Conservation (phyloP, 2,113 vertebrate species). For the Albula goreensis region DNA sequence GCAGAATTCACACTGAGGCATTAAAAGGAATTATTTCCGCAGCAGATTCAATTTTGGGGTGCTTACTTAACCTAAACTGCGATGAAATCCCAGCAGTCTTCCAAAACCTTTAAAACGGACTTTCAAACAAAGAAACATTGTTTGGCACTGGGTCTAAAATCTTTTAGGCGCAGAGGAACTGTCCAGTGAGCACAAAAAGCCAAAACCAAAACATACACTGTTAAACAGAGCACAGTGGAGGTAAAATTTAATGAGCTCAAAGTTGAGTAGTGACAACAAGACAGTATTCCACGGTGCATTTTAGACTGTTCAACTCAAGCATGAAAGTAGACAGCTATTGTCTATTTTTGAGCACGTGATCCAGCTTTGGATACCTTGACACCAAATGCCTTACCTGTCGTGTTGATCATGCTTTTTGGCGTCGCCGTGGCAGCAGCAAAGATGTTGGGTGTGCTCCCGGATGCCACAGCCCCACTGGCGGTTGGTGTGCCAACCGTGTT, state of each 20-base stretch:
- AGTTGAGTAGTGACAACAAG: no score
- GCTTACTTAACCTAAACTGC: conserved; percentile 19
- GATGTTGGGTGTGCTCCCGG: conserved; percentile 92
- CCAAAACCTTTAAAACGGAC: neutral
- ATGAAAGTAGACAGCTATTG: no score
- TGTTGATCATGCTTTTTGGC: conserved; percentile 99
- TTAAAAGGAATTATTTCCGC: conserved; percentile 27
- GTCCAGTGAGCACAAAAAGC: neutral
- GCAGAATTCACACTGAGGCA: neutral
- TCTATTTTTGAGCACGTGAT: neutral
- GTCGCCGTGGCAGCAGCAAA: conserved; percentile 91
- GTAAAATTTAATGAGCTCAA: neutral
- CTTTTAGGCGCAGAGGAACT: conserved; percentile 18
- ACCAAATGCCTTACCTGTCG: conserved; percentile 65
- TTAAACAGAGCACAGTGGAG: neutral
- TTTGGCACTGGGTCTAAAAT: neutral
- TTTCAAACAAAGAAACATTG: neutral
- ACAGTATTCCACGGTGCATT: neutral
- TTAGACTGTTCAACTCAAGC: no score
- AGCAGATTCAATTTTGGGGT: conserved; percentile 25
- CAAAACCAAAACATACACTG: neutral
- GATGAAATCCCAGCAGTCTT: conserved; percentile 3
- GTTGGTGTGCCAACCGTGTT: conserved; percentile 90
- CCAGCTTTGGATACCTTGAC: neutral
- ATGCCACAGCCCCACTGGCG: conserved; percentile 73